Evolutionary conservation across 2,797 vertebrate species (phyloP).

Genomic region (Coendou prehensilis): DNA sequence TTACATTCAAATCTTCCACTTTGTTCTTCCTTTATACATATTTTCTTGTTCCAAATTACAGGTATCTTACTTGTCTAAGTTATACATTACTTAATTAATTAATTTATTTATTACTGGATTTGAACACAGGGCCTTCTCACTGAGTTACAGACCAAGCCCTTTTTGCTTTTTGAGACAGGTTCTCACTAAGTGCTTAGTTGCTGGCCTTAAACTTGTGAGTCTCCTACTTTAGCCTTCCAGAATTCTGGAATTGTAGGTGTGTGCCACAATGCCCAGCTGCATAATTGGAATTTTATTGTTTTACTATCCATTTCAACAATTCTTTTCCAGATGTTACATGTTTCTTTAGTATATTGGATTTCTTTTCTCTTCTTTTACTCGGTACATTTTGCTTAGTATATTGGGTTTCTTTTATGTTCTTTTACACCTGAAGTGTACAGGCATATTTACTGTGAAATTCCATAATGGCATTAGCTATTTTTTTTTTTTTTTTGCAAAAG

Average conservation of each 20-base stretch:
- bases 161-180: neutral
- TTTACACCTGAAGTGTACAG: neutral
- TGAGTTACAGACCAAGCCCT: neutral
- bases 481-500: conserved; percentile 30
- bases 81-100: neutral
- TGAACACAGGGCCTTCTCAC: neutral
- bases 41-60: neutral
- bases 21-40: neutral
- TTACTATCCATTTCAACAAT: neutral
- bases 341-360: neutral
- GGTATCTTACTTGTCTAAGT: neutral
- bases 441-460: neutral
- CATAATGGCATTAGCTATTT: neutral
- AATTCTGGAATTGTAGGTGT: neutral
- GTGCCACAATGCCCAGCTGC: neutral
- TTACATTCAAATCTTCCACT: neutral
- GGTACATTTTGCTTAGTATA: neutral
- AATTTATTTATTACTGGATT: neutral
- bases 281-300: neutral
- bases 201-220: neutral
- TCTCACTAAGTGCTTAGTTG: neutral
- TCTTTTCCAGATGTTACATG: neutral
- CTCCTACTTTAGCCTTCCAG: neutral
- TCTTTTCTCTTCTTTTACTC: conserved; percentile 16
- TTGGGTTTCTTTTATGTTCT: neutral